These are phyloP conservation scores for Erpornis zantholeuca DNA, from an alignment of 2,113 vertebrate genomes.

Conservation along the genomic window DNA sequence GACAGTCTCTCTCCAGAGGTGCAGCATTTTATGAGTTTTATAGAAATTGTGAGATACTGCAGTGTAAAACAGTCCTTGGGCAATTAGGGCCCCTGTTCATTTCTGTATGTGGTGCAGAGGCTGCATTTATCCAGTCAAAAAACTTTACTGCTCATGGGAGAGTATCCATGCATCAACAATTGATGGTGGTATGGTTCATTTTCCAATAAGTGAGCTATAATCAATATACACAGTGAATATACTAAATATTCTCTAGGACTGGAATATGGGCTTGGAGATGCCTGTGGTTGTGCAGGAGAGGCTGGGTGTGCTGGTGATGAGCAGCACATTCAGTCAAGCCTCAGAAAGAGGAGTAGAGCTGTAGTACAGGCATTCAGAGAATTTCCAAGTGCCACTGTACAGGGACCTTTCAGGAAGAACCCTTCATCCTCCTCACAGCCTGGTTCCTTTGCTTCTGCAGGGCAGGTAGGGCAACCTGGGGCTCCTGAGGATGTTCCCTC, in stretches of 20 bases:
- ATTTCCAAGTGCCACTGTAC: neutral
- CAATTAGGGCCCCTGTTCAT: neutral
- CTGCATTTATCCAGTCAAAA: neutral
- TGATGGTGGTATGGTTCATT: neutral
- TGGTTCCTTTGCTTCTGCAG: fast-evolving
- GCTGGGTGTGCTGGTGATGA: neutral
- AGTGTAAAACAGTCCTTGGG: neutral
- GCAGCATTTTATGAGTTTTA: neutral
- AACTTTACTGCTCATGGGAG: neutral
- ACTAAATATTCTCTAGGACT: neutral
- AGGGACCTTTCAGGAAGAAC: neutral
- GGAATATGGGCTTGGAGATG: neutral
- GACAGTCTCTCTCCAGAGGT: neutral
- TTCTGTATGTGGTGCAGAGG: neutral
- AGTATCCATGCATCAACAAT: neutral
- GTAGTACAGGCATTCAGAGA: neutral
- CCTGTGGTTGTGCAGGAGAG: neutral
- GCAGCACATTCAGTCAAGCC: neutral
- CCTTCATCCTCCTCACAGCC: neutral
- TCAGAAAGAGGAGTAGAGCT: neutral
- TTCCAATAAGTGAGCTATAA: neutral
- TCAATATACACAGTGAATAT: neutral
- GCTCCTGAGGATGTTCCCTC: neutral
- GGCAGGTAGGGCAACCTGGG: fast-evolving
- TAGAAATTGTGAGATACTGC: neutral